Base-by-base conservation (phyloP, 2,113 vertebrate genomes). In the Pimephales promelas region DNA sequence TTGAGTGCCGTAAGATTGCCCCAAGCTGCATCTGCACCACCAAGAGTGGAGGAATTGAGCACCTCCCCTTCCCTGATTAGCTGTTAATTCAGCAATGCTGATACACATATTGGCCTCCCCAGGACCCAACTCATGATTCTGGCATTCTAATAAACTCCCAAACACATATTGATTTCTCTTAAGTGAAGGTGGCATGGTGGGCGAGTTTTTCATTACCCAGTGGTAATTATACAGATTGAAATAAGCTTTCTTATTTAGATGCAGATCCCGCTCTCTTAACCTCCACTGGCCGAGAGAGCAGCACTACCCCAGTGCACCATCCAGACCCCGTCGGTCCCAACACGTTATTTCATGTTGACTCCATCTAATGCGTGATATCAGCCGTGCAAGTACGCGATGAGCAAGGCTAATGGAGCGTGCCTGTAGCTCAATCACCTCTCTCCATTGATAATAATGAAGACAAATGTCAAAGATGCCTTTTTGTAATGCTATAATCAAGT, bases 401-500 rank as follows among this genome's bases (percentile, higher is more conserved):
- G 92, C 89, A 89, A 89, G 90, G 91, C 88, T 94, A 94, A 95
- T 94, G 93, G 93, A 90, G 91, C 93, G 88, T 92, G 92, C 92
- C 91, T 88, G 91, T 90, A 88, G 91, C 92, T 94, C 94, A 93
- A 92, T 94, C 92, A 90, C 91, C 90, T 91, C 92, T 92, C 89
- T 90, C 94, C 92, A 92, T 92, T 93, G 93, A 92, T 94, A 93
- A 93, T 95, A 94, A 94, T 95, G 94, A 94, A 95, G 94, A 94
- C 94, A 94, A 93, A 95, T 94, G 93, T 95, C 93, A 94, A 94
- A 94, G 93, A 89, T 90, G 92, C 93, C 72, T 90, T 92, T 90
- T 92, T 92, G 92, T 93, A 94, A 94, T 93, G 92, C 92, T 87
- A 86, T 92, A 93, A 94, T 91, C 89, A 91, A 92, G 91, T 91